A percentile compares a stretch with the other conserved stretches of the same genome.
These are phyloP conservation scores for Galeopterus variegatus DNA, from an alignment of 2,113 vertebrate genomes.

Conservation along the genomic window DNA sequence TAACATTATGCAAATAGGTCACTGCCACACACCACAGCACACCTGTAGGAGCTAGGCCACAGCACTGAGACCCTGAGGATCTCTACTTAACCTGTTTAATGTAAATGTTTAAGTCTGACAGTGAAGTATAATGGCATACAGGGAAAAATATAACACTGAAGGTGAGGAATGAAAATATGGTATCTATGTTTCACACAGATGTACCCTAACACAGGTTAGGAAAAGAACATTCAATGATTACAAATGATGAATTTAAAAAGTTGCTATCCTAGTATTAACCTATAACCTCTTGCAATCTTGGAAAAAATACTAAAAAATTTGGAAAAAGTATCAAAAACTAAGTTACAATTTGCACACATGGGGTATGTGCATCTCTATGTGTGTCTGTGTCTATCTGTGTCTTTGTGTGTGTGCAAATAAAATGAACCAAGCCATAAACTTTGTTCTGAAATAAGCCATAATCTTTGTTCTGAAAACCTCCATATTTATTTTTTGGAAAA, in stretches of 20 bases:
- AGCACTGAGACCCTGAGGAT: background rate
- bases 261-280: background rate
- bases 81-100: constrained; percentile 58
- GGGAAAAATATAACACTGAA: background rate
- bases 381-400: background rate
- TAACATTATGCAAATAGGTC: background rate
- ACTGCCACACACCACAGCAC: background rate
- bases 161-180: background rate
- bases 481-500: constrained; percentile 48
- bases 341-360: background rate
- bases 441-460: background rate
- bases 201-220: background rate
- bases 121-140: background rate
- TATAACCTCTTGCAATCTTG: background rate
- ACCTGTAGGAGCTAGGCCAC: background rate
- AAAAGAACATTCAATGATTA: background rate
- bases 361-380: background rate
- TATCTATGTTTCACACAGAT: background rate
- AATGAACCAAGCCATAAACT: constrained; percentile 31
- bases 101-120: background rate
- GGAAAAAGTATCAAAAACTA: background rate
- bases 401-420: background rate
- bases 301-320: background rate
- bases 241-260: constrained; percentile 35
- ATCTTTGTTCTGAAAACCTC: constrained; percentile 51